These are phyloP conservation scores for Dysidea cf. avara DNA, from an alignment of 37 sponge, comb jelly and placozoan genomes.

Conservation along the genomic window DNA sequence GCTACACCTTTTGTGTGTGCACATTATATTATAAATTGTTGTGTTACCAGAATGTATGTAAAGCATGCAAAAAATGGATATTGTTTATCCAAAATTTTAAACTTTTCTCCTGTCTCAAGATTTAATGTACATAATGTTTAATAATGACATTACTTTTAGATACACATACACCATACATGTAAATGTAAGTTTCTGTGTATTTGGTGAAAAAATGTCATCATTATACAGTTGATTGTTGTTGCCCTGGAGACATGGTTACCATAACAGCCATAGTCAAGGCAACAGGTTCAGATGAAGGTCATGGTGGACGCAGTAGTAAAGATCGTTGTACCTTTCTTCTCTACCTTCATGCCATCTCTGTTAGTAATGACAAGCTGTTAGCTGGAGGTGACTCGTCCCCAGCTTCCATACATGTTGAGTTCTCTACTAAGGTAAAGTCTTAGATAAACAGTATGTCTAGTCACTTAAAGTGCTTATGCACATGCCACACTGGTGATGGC, in stretches of 20 bases:
- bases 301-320: constrained; percentile 50
- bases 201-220: too few relatives aligned
- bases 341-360: constrained; percentile 79
- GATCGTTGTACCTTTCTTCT: constrained; percentile 94
- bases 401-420: constrained; percentile 65
- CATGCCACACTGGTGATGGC: constrained; percentile 2
- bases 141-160: too few relatives aligned
- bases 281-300: constrained; percentile 73
- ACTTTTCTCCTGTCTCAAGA: too few relatives aligned
- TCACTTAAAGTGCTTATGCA: background rate
- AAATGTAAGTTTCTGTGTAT: too few relatives aligned
- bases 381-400: constrained; percentile 4
- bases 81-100: too few relatives aligned
- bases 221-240: constrained; percentile 92
- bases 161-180: too few relatives aligned
- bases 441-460: background rate
- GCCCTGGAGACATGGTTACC: constrained; percentile 94
- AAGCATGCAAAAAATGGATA: too few relatives aligned
- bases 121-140: too few relatives aligned
- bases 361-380: constrained; percentile 51
- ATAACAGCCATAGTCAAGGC: constrained; percentile 95
- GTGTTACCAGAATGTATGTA: too few relatives aligned
- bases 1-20: too few relatives aligned
- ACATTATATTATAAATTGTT: too few relatives aligned
- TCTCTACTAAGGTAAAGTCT: constrained; percentile 61